Conservation (phyloP, 2,113 vertebrate species). For the Crotalus horridus region DNA sequence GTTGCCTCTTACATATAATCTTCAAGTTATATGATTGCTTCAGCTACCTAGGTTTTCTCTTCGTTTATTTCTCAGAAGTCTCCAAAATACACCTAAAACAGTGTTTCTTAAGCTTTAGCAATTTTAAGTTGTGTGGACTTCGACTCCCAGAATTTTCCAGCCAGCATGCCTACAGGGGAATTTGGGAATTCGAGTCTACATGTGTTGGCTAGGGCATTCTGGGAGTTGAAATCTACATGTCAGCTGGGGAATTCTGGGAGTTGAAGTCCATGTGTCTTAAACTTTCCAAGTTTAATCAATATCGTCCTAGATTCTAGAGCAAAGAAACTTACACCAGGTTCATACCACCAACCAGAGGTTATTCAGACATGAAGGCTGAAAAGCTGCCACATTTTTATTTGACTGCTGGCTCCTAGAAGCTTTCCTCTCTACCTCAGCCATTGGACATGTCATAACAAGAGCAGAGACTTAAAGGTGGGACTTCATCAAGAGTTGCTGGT, state of each 20-base stretch:
- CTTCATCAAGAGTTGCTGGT: constrained; percentile 18
- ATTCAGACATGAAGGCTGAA: not conserved
- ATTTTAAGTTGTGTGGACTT: not conserved
- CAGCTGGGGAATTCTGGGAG: not conserved
- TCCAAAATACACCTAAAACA: not conserved
- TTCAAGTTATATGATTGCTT: not conserved
- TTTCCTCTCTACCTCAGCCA: fast-evolving
- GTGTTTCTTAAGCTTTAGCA: not conserved
- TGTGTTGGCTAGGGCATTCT: not conserved
- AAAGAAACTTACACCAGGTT: not conserved
- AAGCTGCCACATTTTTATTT: fast-evolving
- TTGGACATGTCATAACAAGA: constrained; percentile 9
- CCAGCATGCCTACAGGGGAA: not conserved
- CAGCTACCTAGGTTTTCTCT: not conserved
- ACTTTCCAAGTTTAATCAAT: not conserved
- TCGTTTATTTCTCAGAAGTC: not conserved
- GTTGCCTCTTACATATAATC: not conserved
- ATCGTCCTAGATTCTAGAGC: not conserved
- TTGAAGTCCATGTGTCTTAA: not conserved
- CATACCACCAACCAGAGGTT: not conserved
- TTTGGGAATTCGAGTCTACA: not conserved
- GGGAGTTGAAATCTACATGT: not conserved
- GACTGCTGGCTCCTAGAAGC: not conserved
- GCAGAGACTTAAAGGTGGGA: constrained; percentile 6
- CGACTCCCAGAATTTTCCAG: not conserved